A percentile compares a stretch with the other conserved stretches of the same genome.
phyloP scores from a whole-genome alignment of 2,797 vertebrate genomes.

The Lutjanus campechanus region DNA sequence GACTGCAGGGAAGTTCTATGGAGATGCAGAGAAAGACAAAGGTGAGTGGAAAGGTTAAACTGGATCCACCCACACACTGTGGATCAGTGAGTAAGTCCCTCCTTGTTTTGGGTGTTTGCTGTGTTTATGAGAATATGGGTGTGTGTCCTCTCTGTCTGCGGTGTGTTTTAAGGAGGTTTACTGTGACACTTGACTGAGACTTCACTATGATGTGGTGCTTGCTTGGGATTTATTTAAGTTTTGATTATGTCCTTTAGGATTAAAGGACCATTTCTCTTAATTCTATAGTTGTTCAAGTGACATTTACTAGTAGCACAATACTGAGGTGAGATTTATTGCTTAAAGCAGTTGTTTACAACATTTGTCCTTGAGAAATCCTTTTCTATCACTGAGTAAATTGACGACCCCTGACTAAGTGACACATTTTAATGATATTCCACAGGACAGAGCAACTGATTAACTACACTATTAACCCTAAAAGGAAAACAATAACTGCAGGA shows the following conservation, averaged over 20 bases:
- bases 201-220: neutral
- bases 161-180: neutral
- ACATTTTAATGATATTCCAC: too few relatives aligned
- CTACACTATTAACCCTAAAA: too few relatives aligned
- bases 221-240: neutral
- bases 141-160: neutral
- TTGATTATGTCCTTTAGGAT: neutral
- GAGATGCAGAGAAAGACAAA: conserved; percentile 89
- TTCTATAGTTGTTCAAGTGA: neutral
- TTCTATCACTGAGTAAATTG: too few relatives aligned
- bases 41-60: conserved; percentile 72
- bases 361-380: too few relatives aligned
- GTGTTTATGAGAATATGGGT: neutral
- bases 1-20: conserved; percentile 87
- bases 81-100: neutral
- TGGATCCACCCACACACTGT: neutral
- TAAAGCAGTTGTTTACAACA: neutral
- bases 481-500: too few relatives aligned
- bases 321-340: neutral
- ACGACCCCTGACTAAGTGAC: too few relatives aligned
- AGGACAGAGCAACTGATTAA: too few relatives aligned
- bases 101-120: neutral
- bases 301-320: neutral
- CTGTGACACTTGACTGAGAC: neutral
- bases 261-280: neutral